Evolutionary conservation across 2,888 invertebrate genomes (phyloP), one percentile per base, ranked within the genome.

Genomic region (Spisula subtruncata): DNA sequence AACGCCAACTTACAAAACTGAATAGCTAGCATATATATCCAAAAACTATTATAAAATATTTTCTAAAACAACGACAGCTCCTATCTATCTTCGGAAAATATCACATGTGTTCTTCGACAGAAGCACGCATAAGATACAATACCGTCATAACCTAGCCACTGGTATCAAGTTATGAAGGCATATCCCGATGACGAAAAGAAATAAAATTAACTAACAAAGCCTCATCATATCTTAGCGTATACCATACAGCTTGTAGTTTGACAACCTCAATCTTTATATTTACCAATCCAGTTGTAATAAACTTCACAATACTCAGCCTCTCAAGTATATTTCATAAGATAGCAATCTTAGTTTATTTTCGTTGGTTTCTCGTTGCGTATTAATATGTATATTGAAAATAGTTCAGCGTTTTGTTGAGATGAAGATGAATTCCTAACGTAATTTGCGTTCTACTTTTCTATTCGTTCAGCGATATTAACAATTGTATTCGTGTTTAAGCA

Each of bases 281-380:
- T n/a, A 66, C 60, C 25, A 25, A 66, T 25, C 25, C 60, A 25
- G 25, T 25, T 25, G 60, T 25, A 66, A n/a, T 4, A 25, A 66
- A 25, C 25, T 25, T 6, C 8, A 66, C 60, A 66, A 25, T 66
- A 41, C 41, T 10, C 60, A 25, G 25, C 60, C n/a, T 66, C 25
- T n/a, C 10, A 66, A 25, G 25, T 66, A n/a, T n/a, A 12, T 66
- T 66, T 25, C 25, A 66, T 66, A 25, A 66, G 60, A 66, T 66
- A 66, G 25, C 60, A n/a, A 25, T 25, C 25, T n/a, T 66, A 41
- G 25, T 66, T n/a, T 25, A 25, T 4, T 66, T 66, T 25, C 60
- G 25, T 66, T 25, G 25, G 60, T 66, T 12, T 66, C 60, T n/a
- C 60, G 25, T 66, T 66, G 60, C 60, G 60, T 66, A 66, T 66